Conservation (phyloP, 2,797 vertebrate species). For the Pempheris klunzingeri region DNA sequence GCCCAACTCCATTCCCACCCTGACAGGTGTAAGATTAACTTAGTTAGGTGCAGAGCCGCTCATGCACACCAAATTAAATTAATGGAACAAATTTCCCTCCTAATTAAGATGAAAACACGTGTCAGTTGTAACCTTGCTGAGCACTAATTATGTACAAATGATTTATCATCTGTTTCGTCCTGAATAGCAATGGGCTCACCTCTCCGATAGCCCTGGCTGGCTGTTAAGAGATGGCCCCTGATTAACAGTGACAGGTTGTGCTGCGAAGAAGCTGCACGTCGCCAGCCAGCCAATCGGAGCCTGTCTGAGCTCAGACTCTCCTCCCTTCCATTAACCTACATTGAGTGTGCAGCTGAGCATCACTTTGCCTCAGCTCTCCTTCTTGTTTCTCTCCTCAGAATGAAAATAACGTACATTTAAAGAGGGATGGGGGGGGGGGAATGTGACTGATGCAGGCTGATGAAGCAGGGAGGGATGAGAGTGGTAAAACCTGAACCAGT, state of each 20-base stretch:
- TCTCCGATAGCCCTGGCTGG: conserved; percentile 92
- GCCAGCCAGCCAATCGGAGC: conserved; percentile 85
- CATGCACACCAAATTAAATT: conserved; percentile 99
- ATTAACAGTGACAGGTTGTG: conserved; percentile 97
- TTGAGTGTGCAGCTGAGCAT: conserved; percentile 91
- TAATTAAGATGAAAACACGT: conserved; percentile 99
- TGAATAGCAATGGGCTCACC: conserved; percentile 95
- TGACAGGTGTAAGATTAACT: conserved; percentile 99
- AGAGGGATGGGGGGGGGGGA: conserved; percentile 6
- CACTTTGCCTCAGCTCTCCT: conserved; percentile 74
- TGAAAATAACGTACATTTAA: conserved; percentile 73
- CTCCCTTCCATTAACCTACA: conserved; percentile 90
- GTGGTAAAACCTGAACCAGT: conserved; percentile 5
- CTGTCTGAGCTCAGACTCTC: conserved; percentile 75
- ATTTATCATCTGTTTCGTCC: conserved; percentile 98
- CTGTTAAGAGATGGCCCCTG: conserved; percentile 96
- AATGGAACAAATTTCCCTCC: conserved; percentile 99
- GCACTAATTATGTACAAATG: conserved; percentile 99
- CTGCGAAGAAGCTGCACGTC: conserved; percentile 84
- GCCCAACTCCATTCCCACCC: conserved; percentile 85
- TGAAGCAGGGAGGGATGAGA: background rate
- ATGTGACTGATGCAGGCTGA: conserved; percentile 25
- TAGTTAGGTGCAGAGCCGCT: conserved; percentile 94
- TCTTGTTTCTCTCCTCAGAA: conserved; percentile 78
- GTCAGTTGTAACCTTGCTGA: conserved; percentile 99